Evolutionary conservation across 2,113 vertebrate species (phyloP), one percentile per base, ranked within the genome.

Genomic region (Acanthisitta chloris): DNA sequence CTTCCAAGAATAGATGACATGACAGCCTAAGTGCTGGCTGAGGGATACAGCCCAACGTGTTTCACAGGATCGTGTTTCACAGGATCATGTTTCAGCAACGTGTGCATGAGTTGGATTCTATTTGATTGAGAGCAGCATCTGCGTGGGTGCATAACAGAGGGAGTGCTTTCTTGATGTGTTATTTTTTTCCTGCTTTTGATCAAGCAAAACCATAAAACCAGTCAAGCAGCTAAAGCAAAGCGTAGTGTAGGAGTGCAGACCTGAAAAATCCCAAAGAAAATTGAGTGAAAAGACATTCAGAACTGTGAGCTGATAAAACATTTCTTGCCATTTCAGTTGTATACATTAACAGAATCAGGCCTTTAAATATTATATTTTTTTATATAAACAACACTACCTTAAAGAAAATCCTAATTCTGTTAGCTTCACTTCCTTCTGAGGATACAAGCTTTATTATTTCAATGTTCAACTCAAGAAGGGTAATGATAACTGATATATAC

Each of bases 31-130:
- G 55, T 14, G 1, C 33, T 46, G 59, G 33, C 24, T 67, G 58
- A 65, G 52, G 14, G 46, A 36, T 20, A 16, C 16, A 69, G 10
- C 23, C 49, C 48, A 29, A 4, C 0, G 2, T 43, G 11, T 21
- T 94, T 46, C 61, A 61, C 28, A 29, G 49, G 29, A n/a, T 73
- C 3, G 2, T 28, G 4, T 49, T 78, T 34, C 78, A 61, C 28
- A 29, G 49, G 29, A n/a, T 73, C 3, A 2, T 28, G 4, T 49
- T 78, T 34, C 78, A 69, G 31, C 24, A 64, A 10, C 0, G 0
- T 38, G 28, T 66, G 21, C 19, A 4, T 33, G 19, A 54, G 8
- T 4, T 81, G n/a, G 26, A 51, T 79, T 72, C 89, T 28, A 23
- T 38, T 67, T 91, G 58, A 70, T 28, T 55, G 59, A 66, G 55